A percentile compares a stretch with the other conserved stretches of the same genome.
phyloP scores from a whole-genome alignment of 2,113 vertebrate genomes.

The Oriolus oriolus region DNA sequence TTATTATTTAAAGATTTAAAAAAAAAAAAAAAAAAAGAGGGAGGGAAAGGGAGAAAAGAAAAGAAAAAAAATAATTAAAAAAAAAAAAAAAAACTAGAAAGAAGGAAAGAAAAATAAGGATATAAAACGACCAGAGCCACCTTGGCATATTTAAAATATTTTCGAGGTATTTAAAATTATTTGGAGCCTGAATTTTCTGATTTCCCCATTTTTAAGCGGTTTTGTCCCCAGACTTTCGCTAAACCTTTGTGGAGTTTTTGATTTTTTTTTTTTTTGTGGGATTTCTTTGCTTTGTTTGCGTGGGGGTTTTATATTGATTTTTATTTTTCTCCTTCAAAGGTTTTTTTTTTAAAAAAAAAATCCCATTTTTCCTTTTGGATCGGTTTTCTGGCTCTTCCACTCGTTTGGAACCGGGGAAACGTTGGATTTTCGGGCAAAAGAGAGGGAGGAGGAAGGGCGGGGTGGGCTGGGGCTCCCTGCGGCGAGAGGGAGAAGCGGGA shows the following conservation, averaged over 20 bases:
- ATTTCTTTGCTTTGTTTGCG: neutral
- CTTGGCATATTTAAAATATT: rapidly evolving
- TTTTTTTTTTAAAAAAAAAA: neutral
- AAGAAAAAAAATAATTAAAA: neutral
- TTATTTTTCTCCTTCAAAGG: no score
- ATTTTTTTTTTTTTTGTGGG: rapidly evolving
- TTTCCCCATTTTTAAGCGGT: neutral
- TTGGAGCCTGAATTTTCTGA: neutral
- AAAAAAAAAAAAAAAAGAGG: no score
- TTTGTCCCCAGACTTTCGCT: neutral
- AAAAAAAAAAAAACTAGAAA: neutral
- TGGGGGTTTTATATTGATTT: neutral
- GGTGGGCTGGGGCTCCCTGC: no score
- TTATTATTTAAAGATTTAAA: neutral
- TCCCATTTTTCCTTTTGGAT: neutral
- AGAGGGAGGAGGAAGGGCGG: neutral
- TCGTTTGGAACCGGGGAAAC: neutral
- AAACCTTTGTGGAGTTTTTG: rapidly evolving
- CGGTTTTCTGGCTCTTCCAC: neutral
- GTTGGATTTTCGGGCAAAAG: neutral
- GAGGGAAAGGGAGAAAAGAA: neutral
- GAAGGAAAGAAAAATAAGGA: neutral
- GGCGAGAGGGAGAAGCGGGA: neutral
- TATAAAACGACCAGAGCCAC: neutral
- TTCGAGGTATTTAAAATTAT: neutral